Evolutionary conservation across 2,888 invertebrate genomes (phyloP).

Genomic region (Axea sp.): DNA sequence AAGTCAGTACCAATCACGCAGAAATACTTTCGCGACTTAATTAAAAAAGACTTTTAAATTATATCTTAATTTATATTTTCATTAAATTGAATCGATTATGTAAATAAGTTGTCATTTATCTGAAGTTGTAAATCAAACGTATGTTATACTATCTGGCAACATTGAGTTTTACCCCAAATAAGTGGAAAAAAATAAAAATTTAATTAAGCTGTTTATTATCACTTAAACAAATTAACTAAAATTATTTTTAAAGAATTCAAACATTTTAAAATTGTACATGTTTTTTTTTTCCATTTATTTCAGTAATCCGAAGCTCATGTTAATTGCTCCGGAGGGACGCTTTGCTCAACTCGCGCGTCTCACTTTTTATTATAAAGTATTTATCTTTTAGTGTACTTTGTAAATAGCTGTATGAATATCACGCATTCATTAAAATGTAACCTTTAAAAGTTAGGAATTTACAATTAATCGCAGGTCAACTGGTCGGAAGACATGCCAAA

Average conservation of each 20-base stretch:
- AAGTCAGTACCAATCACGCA: slow-evolving; percentile 7
- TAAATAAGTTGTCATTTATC: slow-evolving; percentile 45
- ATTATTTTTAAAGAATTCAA: too few relatives aligned
- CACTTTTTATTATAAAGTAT: slow-evolving; percentile 66
- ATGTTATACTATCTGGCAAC: slow-evolving; percentile 20
- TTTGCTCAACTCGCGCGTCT: slow-evolving; percentile 38
- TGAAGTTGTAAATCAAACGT: slow-evolving; percentile 26
- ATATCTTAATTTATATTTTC: slow-evolving; percentile 3
- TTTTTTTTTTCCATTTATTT: slow-evolving; percentile 27
- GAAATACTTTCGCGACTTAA: neutral
- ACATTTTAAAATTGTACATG: too few relatives aligned
- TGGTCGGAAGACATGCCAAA: slow-evolving; percentile 78
- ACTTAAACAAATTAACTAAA: neutral
- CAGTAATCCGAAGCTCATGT: slow-evolving; percentile 34
- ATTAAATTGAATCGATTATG: slow-evolving; percentile 5
- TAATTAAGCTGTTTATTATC: too few relatives aligned
- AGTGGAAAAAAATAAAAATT: slow-evolving; percentile 18
- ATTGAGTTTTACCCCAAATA: slow-evolving; percentile 17
- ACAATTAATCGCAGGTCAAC: slow-evolving; percentile 63
- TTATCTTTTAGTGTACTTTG: slow-evolving; percentile 64
- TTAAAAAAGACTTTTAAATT: slow-evolving; percentile 4
- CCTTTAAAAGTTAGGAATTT: slow-evolving; percentile 28
- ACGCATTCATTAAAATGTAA: slow-evolving; percentile 47
- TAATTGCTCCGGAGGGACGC: slow-evolving; percentile 32
- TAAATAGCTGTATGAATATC: slow-evolving; percentile 63